Percentiles rank a stretch among this genome's conserved stretches.
Evolutionary conservation across 2,888 invertebrate species (phyloP).

Genomic region (Drosophila neoperkinsi): DNA sequence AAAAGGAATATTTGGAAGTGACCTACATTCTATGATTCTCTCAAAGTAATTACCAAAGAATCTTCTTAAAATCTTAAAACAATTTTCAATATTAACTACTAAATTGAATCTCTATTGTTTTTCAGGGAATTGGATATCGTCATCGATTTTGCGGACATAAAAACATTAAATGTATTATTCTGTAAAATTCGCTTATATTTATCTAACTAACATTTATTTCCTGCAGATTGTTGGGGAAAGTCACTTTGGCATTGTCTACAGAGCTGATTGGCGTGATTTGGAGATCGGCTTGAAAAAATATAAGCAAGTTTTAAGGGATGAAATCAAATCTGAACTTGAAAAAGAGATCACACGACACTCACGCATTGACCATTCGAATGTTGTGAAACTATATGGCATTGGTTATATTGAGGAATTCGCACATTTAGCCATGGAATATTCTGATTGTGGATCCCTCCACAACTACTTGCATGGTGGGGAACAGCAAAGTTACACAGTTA

Average conservation of each 20-base stretch:
- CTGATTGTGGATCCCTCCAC: conserved; percentile 10
- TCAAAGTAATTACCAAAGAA: too few species aligned
- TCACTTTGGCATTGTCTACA: conserved; percentile 3
- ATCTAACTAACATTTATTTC: background rate
- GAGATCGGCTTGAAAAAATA: background rate
- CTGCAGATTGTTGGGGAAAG: background rate
- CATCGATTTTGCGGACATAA: background rate
- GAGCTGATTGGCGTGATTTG: background rate
- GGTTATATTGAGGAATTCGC: background rate
- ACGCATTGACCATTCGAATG: background rate
- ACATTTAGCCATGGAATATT: conserved; percentile 10
- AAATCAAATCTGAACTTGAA: background rate
- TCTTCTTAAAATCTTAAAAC: background rate
- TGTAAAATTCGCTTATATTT: background rate
- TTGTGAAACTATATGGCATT: background rate
- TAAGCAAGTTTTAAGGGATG: background rate
- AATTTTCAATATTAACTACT: background rate
- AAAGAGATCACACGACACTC: background rate
- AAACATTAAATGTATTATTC: background rate
- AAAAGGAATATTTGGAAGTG: too few species aligned
- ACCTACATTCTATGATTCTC: too few species aligned
- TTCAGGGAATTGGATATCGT: background rate
- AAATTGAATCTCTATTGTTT: background rate
- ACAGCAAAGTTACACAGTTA: background rate
- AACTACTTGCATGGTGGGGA: conserved; percentile 10